Base-by-base conservation (phyloP, 2,113 vertebrate genomes). In the Mirza zaza region DNA sequence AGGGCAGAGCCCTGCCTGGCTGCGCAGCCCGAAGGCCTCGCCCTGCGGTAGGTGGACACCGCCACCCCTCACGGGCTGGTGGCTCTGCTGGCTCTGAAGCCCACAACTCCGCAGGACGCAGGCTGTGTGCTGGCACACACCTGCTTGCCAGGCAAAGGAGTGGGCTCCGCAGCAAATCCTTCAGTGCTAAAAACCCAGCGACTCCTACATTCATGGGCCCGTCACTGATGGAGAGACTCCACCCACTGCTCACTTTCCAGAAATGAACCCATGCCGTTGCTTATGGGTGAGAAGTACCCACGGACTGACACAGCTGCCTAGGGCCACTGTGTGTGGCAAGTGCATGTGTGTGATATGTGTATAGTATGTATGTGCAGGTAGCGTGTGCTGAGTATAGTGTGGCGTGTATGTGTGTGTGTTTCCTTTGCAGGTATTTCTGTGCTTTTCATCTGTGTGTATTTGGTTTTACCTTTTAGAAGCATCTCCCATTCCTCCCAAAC, bases 1-100 rank as follows among this genome's bases (percentile, higher is more conserved):
- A 42, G 21, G 68, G 8, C 67, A 42, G 1, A n/a, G 32, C 8
- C 1, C 3, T 8, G 39, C 36, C 68, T 6, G 39, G 39, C 59
- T 25, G 2, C 1, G 0, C 3, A 10, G 14, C 6, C 59, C 4
- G 11, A 45, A 1, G 0, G 42, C 42, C 42, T 39, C 45, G 45
- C 6, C 2, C 32, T 50, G 0, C 61, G 13, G 61, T 1, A 0
- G 27, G 73, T 13, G 67, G 73, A n/a, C 36, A 3, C 34, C 67
- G 75, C 73, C 61, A 1, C 57, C 82, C 25, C 13, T 13, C 42
- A 7, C 21, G 15, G 73, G 73, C 76, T 89, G 59, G 34, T 39
- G 0, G 0, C 27, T 1, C 7, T 32, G 48, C n/a, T 0, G 0
- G 36, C 70, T 68, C 95, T 91, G 65, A 68, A 23, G 75, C 52